phyloP scores from a whole-genome alignment of 2,797 vertebrate species.

The Pelodytes ibericus region DNA sequence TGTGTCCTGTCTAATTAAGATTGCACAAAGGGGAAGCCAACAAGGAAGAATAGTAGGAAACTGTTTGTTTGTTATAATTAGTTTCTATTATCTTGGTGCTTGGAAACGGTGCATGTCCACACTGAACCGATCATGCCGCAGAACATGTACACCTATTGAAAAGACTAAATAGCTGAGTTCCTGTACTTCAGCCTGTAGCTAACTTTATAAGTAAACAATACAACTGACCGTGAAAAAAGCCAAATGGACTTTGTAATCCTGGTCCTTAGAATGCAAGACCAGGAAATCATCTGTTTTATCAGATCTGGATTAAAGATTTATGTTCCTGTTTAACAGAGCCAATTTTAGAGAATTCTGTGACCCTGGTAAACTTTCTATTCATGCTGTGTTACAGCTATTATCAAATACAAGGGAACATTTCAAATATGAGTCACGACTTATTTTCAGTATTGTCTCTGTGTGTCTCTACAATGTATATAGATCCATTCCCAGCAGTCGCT shows the following conservation, averaged over 20 bases:
- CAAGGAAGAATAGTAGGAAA: slow-evolving; percentile 42
- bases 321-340: neutral
- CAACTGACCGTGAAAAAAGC: neutral
- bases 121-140: neutral
- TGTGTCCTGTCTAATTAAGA: neutral
- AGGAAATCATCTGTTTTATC: slow-evolving; percentile 1
- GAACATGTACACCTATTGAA: slow-evolving; percentile 6
- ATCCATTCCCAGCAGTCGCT: too few species aligned
- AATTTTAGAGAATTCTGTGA: too few species aligned
- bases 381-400: too few species aligned
- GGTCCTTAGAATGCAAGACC: neutral
- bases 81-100: slow-evolving; percentile 31
- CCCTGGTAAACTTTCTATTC: too few species aligned
- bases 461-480: too few species aligned
- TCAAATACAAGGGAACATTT: too few species aligned
- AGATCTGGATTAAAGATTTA: neutral
- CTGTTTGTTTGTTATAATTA: slow-evolving; percentile 33
- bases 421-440: too few species aligned
- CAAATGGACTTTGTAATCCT: neutral
- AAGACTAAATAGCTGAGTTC: neutral
- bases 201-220: slow-evolving; percentile 13
- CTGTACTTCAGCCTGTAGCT: slow-evolving; percentile 1
- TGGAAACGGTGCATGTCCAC: slow-evolving; percentile 19
- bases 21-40: slow-evolving; percentile 26
- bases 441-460: too few species aligned